These are phyloP conservation scores for Pristionchus japonicus DNA, from an alignment of 2,888 invertebrate species.

Conservation along the genomic window DNA sequence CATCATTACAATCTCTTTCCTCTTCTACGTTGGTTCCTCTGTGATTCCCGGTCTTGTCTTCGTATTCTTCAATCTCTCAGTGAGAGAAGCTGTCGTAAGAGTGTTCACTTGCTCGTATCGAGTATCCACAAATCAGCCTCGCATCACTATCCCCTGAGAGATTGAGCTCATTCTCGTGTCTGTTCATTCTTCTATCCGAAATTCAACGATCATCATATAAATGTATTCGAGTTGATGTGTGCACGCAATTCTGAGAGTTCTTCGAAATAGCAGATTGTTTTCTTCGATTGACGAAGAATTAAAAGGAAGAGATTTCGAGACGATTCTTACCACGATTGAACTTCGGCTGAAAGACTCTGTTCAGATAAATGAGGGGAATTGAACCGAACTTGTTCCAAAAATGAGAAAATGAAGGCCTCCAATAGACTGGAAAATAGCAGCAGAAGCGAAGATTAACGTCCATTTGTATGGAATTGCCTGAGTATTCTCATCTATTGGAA, in stretches of 20 bases:
- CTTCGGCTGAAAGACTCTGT: not conserved
- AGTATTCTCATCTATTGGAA: not conserved
- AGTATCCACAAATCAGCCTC: not conserved
- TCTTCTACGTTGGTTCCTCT: not conserved
- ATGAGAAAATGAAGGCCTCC: conserved; percentile 25
- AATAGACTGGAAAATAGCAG: not conserved
- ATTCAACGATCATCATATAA: too few relatives aligned
- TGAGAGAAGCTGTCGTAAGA: not conserved
- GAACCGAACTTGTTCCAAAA: not conserved
- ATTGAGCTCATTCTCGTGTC: not conserved
- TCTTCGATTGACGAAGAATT: not conserved
- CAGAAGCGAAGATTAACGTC: not conserved
- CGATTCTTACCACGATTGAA: not conserved
- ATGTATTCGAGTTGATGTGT: not conserved
- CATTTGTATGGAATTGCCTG: conserved; percentile 19
- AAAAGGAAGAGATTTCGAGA: too few relatives aligned
- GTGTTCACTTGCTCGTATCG: not conserved
- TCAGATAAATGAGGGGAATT: too few relatives aligned
- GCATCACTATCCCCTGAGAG: not conserved
- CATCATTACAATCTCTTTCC: not conserved
- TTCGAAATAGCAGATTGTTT: too few relatives aligned
- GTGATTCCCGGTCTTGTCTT: not conserved
- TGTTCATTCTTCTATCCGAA: too few relatives aligned
- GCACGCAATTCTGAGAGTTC: not conserved
- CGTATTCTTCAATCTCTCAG: not conserved